Base-by-base conservation (phyloP, 2,113 vertebrate genomes). In the Rhinolophus ferrumequinum region DNA sequence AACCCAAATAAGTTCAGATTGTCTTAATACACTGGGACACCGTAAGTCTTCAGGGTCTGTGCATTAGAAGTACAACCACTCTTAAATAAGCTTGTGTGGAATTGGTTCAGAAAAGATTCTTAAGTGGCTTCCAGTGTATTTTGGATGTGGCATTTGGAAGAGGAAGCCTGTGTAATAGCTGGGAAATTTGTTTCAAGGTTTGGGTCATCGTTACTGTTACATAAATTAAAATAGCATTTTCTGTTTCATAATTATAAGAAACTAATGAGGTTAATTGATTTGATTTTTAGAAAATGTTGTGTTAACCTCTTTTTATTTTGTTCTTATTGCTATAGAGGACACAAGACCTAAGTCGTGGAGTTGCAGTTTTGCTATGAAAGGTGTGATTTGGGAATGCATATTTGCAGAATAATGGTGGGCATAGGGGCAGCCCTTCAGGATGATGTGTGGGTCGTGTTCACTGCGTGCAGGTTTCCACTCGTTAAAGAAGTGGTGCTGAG, bases 91-190 rank as follows among this genome's bases (percentile, higher is more conserved):
- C 44, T 35, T 62, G 8, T 3, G 5, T 19, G 8, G 52, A 81
- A 30, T 7, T 88, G 33, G 38, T 84, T 90, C 75, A 76, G 44
- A 89, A 93, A 64, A 8, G 28, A 69, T 28, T 73, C 41, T 64
- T 54, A 73, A 81, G 76, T 67, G n/a, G 22, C 8, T 77, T 73
- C 41, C 8, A 47, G 12, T 75, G 24, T 80, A 73, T 75, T 81
- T 92, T 87, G 52, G 38, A 50, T 90, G 15, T 62, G 47, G 30
- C 88, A 6, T 94, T 88, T 96, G n/a, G 81, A 85, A 85, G 47
- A 90, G 47, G 44, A 92, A 90, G 18, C 90, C 90, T 44, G 6
- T 72, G 6, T 82, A 56, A 47, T 54, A 82, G 73, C 91, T 77
- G 44, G 82, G 30, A 18, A 15, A 33, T 62, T n/a, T 81, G 84